Evolutionary conservation across 2,888 invertebrate genomes (phyloP).

Genomic region (Drosophila lacicola): DNA sequence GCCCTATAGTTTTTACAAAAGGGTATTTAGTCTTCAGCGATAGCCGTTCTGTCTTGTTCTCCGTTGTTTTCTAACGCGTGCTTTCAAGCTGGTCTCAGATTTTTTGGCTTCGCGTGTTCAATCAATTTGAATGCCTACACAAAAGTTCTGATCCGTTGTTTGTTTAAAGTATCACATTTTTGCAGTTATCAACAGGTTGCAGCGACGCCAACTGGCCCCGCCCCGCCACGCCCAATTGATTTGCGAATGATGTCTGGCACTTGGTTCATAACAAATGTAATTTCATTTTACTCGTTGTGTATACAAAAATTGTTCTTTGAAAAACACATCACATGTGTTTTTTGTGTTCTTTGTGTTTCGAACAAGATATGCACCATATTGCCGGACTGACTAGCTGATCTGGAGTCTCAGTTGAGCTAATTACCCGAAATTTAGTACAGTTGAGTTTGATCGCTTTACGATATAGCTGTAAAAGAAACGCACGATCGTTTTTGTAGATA

Average conservation of each 20-base stretch:
- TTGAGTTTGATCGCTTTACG: too few relatives aligned
- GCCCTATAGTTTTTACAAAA: not conserved
- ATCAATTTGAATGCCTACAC: conserved; percentile 18
- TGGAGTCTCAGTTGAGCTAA: too few relatives aligned
- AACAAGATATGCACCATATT: too few relatives aligned
- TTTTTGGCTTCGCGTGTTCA: conserved; percentile 25
- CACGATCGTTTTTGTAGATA: too few relatives aligned
- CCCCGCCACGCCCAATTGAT: not conserved
- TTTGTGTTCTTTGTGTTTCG: too few relatives aligned
- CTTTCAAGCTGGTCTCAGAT: conserved; percentile 19
- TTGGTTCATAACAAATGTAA: conserved; percentile 22
- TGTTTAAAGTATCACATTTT: conserved; percentile 24
- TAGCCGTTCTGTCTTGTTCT: not conserved
- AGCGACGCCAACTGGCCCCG: not conserved
- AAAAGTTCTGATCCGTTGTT: not conserved
- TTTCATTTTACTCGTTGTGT: conserved; percentile 11
- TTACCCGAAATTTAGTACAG: too few relatives aligned
- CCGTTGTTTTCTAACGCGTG: conserved; percentile 9
- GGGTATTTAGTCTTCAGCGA: not conserved
- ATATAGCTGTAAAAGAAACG: too few relatives aligned
- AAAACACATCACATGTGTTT: not conserved
- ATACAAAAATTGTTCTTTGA: not conserved
- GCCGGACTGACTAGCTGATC: too few relatives aligned
- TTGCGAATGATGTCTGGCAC: conserved; percentile 21
- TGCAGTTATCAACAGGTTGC: conserved; percentile 7